A percentile compares a stretch with the other conserved stretches of the same genome.
Evolutionary conservation across 2,797 vertebrate genomes (phyloP).

Genomic region (Tolypeutes matacus): DNA sequence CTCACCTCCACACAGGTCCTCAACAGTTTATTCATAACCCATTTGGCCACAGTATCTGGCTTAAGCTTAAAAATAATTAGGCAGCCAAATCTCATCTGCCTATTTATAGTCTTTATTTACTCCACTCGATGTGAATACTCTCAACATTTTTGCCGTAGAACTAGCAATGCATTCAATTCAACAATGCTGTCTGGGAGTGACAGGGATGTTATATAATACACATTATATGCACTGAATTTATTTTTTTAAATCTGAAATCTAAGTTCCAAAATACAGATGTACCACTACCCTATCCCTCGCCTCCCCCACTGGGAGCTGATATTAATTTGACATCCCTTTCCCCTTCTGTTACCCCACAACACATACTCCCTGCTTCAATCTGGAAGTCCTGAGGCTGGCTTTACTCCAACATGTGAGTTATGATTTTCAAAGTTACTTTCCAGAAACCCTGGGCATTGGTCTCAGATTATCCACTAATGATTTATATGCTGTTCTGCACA

Average conservation of each 20-base stretch:
- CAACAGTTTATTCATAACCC: not conserved
- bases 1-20: not conserved
- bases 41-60: slow-evolving; percentile 25
- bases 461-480: not conserved
- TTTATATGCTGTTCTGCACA: not conserved
- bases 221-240: not conserved
- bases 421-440: slow-evolving; percentile 22
- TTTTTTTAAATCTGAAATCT: slow-evolving; percentile 44
- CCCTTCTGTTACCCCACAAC: not conserved
- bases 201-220: not conserved
- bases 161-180: not conserved
- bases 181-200: not conserved
- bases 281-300: not conserved
- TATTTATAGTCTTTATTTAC: not conserved
- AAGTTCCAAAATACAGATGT: not conserved
- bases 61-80: slow-evolving; percentile 7
- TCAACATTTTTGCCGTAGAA: not conserved
- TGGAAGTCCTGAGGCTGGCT: not conserved
- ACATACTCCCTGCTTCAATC: not conserved
- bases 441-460: not conserved
- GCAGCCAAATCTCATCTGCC: not conserved
- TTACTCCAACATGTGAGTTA: not conserved
- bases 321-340: not conserved
- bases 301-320: too few species aligned
- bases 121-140: not conserved